Conservation (phyloP, 2,797 vertebrate genomes). For the Molossus alvarezi region DNA sequence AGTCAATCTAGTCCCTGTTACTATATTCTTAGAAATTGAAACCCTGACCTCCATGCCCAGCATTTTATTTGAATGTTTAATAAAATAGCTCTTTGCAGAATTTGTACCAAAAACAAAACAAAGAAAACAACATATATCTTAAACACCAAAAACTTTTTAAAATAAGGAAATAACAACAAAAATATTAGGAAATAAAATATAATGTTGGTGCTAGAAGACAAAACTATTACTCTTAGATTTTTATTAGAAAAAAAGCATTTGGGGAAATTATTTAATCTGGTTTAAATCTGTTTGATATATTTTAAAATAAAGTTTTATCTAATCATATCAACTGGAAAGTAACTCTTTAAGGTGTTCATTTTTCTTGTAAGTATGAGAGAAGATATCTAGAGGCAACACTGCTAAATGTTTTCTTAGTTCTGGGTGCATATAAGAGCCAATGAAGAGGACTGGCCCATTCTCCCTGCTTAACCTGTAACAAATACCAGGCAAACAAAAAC, state of each 20-base stretch:
- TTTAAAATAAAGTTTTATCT: conserved; percentile 53
- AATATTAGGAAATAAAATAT: conserved; percentile 55
- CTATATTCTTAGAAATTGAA: neutral
- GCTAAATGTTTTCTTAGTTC: conserved; percentile 44
- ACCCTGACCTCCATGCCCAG: neutral
- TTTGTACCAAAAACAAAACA: conserved; percentile 30
- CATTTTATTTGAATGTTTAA: conserved; percentile 28
- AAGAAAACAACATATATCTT: neutral
- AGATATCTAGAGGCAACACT: neutral
- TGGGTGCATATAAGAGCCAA: neutral
- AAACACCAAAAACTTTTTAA: conserved; percentile 16
- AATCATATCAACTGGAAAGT: conserved; percentile 1
- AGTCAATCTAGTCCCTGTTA: neutral
- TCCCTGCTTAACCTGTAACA: neutral
- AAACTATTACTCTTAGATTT: neutral
- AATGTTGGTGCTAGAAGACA: neutral
- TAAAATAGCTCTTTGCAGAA: conserved; percentile 57
- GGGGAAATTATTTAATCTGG: neutral
- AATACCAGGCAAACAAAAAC: conserved; percentile 25
- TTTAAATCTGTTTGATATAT: neutral
- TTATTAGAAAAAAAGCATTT: conserved; percentile 31
- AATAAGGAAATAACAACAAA: neutral
- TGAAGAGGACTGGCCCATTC: neutral
- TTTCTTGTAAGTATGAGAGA: conserved; percentile 40
- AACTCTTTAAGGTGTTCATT: conserved; percentile 1